Evolutionary conservation across 2,113 vertebrate genomes (phyloP), one percentile per base, ranked within the genome.

Genomic region (Gavia stellata): DNA sequence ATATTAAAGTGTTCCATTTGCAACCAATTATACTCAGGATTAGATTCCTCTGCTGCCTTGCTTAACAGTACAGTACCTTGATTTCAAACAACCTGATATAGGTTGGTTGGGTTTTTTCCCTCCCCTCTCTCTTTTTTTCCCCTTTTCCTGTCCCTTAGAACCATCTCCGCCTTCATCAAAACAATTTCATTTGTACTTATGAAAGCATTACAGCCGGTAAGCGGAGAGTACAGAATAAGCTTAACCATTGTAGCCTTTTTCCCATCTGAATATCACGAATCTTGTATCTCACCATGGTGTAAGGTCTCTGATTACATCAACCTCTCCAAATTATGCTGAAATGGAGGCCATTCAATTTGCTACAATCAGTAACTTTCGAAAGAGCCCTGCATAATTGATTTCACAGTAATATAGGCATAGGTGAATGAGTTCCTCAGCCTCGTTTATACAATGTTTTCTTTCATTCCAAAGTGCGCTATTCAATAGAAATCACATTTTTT

Each of bases 251-350:
- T 66, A 94, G 96, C 95, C 74, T 96, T 97, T 97, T 97, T 97
- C 97, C 97, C 96, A 97, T 97, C 95, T 97, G 97, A 98, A 97
- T 98, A 98, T 97, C 96, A 97, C 52, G 28, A 97, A 96, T 96
- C 97, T 97, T 97, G 97, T 98, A 97, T 98, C 97, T 98, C 92
- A 95, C 96, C 12, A 70, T 97, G 97, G 93, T 97, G 93, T 96
- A 97, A 98, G 98, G 98, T 98, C 98, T 97, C 97, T 98, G 98
- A 98, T 98, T 98, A 98, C 96, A 98, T 98, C 98, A 98, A 97
- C 98, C 98, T 98, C 98, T 98, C 97, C 96, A 98, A 98, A 98
- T 98, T 98, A 98, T 97, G 97, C 97, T 98, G 97, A 97, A 98
- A 98, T 98, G 97, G 98, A 98, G 97, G 97, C 98, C 98, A 98